phyloP scores from a whole-genome alignment of 2,113 vertebrate species.

The Oreotragus oreotragus region DNA sequence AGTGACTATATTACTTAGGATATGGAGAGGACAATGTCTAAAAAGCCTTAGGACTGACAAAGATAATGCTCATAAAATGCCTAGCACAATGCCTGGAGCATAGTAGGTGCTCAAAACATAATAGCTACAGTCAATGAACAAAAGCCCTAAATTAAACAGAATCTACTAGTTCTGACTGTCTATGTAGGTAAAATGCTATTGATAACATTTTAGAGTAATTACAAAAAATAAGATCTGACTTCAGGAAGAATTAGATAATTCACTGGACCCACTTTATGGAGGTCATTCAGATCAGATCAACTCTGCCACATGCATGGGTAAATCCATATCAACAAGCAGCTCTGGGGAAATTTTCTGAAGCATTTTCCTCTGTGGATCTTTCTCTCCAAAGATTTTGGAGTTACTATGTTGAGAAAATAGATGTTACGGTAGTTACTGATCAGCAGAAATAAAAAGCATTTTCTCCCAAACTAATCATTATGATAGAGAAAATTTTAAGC shows the following conservation, averaged over 20 bases:
- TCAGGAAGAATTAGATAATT: not conserved
- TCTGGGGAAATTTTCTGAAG: not conserved
- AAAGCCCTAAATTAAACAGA: not conserved
- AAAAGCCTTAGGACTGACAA: not conserved
- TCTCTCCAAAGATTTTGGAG: not conserved
- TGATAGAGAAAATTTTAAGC: not conserved
- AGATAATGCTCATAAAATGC: accelerated
- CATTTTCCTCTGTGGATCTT: not conserved
- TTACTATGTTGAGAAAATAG: not conserved
- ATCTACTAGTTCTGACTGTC: not conserved
- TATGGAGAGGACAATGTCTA: not conserved
- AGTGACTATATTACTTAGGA: not conserved
- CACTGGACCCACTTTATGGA: not conserved
- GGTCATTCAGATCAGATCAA: not conserved
- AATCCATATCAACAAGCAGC: not conserved
- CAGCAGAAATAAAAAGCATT: not conserved
- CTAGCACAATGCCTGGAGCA: not conserved
- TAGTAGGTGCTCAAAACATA: not conserved
- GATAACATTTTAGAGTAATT: not conserved
- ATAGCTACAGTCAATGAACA: not conserved
- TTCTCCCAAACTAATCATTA: not conserved
- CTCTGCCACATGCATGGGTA: not conserved
- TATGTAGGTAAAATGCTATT: not conserved
- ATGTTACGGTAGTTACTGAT: not conserved
- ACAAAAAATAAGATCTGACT: not conserved